Conservation (phyloP, 1,140 invertebrate species). For the Drosophila erecta region DNA sequence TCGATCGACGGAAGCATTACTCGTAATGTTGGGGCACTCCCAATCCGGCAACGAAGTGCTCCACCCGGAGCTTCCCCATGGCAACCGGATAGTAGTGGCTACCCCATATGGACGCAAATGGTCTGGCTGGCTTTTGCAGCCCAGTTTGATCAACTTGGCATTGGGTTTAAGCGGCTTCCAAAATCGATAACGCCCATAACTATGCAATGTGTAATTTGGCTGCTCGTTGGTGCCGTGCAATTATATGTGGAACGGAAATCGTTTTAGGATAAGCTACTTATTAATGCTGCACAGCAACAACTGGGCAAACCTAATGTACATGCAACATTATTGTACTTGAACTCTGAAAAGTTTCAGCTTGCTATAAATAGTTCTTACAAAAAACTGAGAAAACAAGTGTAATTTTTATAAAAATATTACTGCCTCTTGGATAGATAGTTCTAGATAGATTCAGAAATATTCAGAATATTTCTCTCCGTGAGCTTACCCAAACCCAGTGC, state of each 20-base stretch:
- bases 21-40: slow-evolving; percentile 14
- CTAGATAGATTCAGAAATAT: not conserved
- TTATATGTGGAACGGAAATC: slow-evolving; percentile 36
- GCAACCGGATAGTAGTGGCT: not conserved
- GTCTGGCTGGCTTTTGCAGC: not conserved
- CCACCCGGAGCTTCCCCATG: slow-evolving; percentile 10
- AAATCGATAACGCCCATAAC: slow-evolving; percentile 56
- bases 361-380: no score
- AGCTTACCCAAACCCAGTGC: not conserved
- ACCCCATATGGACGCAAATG: slow-evolving; percentile 1
- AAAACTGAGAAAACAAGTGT: no score
- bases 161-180: slow-evolving; percentile 14
- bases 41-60: slow-evolving; percentile 1
- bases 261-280: not conserved
- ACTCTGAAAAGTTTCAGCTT: no score
- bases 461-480: not conserved
- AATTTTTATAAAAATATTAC: no score
- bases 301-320: not conserved
- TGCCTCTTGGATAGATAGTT: no score
- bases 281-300: not conserved
- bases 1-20: slow-evolving; percentile 23
- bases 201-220: slow-evolving; percentile 60
- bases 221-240: slow-evolving; percentile 17
- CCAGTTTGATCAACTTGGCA: not conserved
- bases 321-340: not conserved